phyloP scores from a whole-genome alignment of 2,113 vertebrate genomes.

The Melanerpes aurifrons region DNA sequence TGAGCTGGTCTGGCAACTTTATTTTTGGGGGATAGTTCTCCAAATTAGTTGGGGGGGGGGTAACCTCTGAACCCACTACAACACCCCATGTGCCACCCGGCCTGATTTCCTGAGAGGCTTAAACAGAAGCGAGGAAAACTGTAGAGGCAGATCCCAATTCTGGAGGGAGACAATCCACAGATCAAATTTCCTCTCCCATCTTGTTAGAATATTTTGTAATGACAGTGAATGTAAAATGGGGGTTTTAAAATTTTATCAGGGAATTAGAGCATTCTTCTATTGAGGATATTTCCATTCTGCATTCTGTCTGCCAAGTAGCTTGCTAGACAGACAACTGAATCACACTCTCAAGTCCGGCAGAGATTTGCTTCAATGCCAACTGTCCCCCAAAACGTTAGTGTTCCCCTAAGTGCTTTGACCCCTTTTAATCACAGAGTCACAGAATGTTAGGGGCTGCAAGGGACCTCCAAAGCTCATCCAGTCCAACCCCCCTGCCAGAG shows the following conservation, averaged over 20 bases:
- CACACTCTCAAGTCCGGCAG: not conserved
- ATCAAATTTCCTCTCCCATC: not conserved
- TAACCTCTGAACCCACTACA: too few relatives aligned
- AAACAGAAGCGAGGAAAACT: not conserved
- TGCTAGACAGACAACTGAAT: not conserved
- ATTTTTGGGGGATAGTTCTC: too few relatives aligned
- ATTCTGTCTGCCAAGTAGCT: not conserved
- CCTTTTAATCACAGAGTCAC: too few relatives aligned
- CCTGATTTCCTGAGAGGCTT: fast-evolving
- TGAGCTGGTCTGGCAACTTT: too few relatives aligned
- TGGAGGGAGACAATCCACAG: not conserved
- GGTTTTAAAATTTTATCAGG: not conserved
- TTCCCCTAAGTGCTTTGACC: not conserved
- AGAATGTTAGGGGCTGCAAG: too few relatives aligned
- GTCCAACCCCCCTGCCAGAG: too few relatives aligned
- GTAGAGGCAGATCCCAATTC: not conserved
- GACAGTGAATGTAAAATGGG: not conserved
- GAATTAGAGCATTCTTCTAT: not conserved
- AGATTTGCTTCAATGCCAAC: not conserved
- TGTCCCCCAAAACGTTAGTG: not conserved
- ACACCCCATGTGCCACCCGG: not conserved
- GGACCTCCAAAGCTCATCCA: too few relatives aligned
- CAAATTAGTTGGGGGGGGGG: too few relatives aligned
- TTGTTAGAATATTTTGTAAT: not conserved
- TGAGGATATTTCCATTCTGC: not conserved